Evolutionary conservation across 1,140 invertebrate species (phyloP).

Genomic region (Lordiphosa clarofinis): DNA sequence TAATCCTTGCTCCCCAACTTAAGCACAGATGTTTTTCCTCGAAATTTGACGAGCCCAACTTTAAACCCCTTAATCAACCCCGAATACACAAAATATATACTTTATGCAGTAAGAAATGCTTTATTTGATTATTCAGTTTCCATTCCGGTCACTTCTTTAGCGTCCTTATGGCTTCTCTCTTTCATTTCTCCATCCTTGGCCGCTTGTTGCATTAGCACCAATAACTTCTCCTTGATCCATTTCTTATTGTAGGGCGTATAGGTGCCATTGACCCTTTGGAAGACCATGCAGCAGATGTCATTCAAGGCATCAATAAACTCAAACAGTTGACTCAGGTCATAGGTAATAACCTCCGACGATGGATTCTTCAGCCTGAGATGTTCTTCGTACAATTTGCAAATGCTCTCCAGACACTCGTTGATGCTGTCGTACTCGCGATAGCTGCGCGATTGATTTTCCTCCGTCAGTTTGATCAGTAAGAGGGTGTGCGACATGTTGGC

Average conservation of each 20-base stretch:
- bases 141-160: no score
- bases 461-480: neutral
- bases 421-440: neutral
- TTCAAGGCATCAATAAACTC: conserved; percentile 2
- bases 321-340: neutral
- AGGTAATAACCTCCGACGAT: neutral
- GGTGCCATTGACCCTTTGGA: neutral
- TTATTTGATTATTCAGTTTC: no score
- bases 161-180: neutral
- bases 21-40: no score
- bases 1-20: no score
- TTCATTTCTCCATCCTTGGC: neutral
- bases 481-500: neutral
- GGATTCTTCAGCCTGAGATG: neutral
- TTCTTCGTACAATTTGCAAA: conserved; percentile 1
- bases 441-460: neutral
- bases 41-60: no score
- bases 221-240: conserved; percentile 6
- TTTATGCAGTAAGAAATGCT: no score
- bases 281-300: conserved; percentile 1
- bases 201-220: neutral
- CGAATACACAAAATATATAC: no score
- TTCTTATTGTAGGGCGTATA: neutral
- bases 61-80: no score
- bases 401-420: neutral